Percentiles rank a stretch among this genome's conserved stretches.
Evolutionary conservation across 2,113 vertebrate genomes (phyloP).

Genomic region (Cyprinodon tularosa): DNA sequence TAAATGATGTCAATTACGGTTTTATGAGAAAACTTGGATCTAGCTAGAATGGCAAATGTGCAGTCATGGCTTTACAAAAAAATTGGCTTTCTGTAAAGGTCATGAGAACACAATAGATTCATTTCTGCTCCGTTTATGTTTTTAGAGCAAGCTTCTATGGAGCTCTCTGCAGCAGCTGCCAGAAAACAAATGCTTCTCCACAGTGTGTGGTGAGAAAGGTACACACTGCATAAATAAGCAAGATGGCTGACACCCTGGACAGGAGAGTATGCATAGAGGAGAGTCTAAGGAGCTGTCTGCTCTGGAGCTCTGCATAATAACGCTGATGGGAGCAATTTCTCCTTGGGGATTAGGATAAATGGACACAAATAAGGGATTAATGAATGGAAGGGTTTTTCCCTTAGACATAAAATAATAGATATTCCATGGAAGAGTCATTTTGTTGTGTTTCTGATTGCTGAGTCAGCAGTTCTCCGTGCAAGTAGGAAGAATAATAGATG

Average conservation of each 20-base stretch:
- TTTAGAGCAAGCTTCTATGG: neutral
- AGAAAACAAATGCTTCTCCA: slow-evolving; percentile 24
- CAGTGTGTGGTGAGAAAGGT: slow-evolving; percentile 29
- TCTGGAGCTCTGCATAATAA: neutral
- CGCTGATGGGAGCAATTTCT: neutral
- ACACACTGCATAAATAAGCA: slow-evolving; percentile 19
- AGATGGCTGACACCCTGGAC: slow-evolving; percentile 3
- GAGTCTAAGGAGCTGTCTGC: neutral
- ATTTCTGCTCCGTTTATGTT: neutral
- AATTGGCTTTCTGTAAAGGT: neutral
- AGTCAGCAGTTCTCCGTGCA: neutral
- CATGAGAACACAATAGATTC: neutral
- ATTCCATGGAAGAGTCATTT: neutral
- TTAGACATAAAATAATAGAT: neutral
- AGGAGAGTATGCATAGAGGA: neutral
- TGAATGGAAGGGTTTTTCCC: neutral
- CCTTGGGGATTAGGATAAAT: neutral
- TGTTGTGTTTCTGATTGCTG: neutral
- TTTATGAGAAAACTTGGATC: neutral
- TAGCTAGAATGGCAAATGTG: neutral
- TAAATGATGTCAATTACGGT: neutral
- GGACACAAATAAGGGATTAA: neutral
- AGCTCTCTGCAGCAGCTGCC: neutral
- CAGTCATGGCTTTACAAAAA: neutral
- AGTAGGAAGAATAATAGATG: neutral